A percentile compares a stretch with the other conserved stretches of the same genome.
phyloP scores from a whole-genome alignment of 2,113 vertebrate species.

The Struthio camelus region DNA sequence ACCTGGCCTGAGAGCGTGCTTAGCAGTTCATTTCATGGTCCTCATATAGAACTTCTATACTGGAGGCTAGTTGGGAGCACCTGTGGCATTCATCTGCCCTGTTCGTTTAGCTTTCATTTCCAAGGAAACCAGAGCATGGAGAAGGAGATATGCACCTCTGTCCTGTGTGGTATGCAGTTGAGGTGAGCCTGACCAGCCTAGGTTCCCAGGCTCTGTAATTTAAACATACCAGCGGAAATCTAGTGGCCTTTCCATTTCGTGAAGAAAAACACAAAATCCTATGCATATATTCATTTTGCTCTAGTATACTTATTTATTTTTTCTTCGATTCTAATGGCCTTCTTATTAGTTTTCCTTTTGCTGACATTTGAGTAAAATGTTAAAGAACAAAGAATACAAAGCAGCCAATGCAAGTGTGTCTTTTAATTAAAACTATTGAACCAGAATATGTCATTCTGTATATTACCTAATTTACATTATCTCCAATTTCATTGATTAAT shows the following conservation, averaged over 20 bases:
- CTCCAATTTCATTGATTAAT: conserved; percentile 3
- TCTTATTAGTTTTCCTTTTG: not conserved
- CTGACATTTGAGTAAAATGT: conserved; percentile 8
- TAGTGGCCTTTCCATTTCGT: not conserved
- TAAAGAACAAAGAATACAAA: not conserved
- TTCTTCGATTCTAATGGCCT: not conserved
- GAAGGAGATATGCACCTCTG: no score
- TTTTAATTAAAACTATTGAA: conserved; percentile 43
- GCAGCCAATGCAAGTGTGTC: not conserved
- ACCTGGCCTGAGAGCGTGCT: not conserved
- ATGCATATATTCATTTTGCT: not conserved
- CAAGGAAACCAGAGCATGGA: no score
- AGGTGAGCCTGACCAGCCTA: no score
- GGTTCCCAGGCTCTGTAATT: no score
- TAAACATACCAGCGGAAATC: not conserved
- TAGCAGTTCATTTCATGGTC: not conserved
- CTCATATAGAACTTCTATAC: not conserved
- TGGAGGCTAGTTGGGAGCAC: not conserved
- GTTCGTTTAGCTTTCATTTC: no score
- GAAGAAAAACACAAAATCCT: not conserved
- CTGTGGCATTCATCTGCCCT: not conserved
- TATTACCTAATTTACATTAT: conserved; percentile 24
- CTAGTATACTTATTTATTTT: not conserved
- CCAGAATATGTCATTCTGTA: not conserved
- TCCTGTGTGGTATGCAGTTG: no score